Conservation (phyloP, 2,797 vertebrate species). For the Falco concolor region DNA sequence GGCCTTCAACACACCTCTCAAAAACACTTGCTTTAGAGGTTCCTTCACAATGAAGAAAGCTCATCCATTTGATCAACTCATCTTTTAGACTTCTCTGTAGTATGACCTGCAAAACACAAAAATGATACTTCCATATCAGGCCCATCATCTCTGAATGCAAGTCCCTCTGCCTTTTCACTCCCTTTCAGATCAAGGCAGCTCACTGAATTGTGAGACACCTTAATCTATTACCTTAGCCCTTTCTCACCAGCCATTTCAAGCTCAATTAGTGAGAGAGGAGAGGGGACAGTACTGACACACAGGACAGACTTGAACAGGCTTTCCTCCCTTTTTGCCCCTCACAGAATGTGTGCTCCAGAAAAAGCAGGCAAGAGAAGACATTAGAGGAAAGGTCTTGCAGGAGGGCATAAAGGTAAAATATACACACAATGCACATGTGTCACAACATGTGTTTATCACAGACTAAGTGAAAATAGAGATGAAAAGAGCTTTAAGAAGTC, state of each 20-base stretch:
- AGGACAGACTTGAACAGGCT: neutral
- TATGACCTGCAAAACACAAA: neutral
- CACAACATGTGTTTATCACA: neutral
- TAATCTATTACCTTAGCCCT: neutral
- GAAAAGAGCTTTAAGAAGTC: neutral
- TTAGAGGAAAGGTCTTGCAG: neutral
- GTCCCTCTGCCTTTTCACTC: neutral
- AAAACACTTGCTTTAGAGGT: neutral
- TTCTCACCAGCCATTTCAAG: neutral
- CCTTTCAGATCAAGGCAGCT: neutral
- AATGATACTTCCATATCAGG: neutral
- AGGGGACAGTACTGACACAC: neutral
- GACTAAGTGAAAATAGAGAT: neutral
- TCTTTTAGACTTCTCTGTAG: conserved; percentile 18
- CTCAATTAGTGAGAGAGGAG: neutral
- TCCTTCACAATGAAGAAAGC: neutral
- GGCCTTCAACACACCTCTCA: neutral
- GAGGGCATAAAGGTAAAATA: neutral
- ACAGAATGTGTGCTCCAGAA: neutral
- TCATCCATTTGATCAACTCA: neutral
- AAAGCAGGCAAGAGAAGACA: neutral
- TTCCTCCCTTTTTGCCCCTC: neutral
- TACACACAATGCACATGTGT: neutral
- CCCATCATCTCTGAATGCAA: neutral
- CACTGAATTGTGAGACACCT: neutral